Evolutionary conservation across 2,888 invertebrate genomes (phyloP).

Genomic region (Sesamia inferens): DNA sequence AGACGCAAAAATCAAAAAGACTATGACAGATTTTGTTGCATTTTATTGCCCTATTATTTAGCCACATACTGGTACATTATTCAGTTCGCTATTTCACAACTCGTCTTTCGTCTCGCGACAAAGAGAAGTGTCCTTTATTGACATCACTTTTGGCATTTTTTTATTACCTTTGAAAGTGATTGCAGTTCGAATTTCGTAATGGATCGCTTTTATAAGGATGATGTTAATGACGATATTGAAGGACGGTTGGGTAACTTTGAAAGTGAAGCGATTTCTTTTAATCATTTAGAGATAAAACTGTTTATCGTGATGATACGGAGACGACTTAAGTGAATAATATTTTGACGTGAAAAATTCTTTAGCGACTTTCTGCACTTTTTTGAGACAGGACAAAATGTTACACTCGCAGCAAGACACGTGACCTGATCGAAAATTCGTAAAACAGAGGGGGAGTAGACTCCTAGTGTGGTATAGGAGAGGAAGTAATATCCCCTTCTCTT

Average conservation of each 20-base stretch:
- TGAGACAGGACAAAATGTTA: too few species aligned
- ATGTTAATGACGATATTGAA: slow-evolving; percentile 75
- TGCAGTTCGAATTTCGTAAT: slow-evolving; percentile 76
- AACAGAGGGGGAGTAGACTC: too few species aligned
- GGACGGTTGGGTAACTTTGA: slow-evolving; percentile 53
- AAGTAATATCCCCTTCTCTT: too few species aligned
- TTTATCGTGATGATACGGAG: slow-evolving; percentile 21
- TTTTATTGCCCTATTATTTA: not conserved
- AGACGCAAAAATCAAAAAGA: not conserved
- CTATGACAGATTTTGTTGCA: not conserved
- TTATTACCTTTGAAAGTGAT: slow-evolving; percentile 87
- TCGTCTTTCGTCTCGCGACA: slow-evolving; percentile 35
- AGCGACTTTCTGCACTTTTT: too few species aligned
- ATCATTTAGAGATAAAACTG: slow-evolving; percentile 10
- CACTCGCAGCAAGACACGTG: too few species aligned
- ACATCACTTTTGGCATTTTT: slow-evolving; percentile 70
- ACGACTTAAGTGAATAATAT: slow-evolving; percentile 4
- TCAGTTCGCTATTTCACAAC: slow-evolving; percentile 18
- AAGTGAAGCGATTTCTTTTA: slow-evolving; percentile 36
- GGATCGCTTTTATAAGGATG: slow-evolving; percentile 72
- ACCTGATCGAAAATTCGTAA: too few species aligned
- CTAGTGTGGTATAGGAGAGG: too few species aligned
- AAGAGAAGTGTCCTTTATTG: slow-evolving; percentile 74
- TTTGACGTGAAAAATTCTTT: too few species aligned
- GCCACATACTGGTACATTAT: not conserved